A percentile compares a stretch with the other conserved stretches of the same genome.
These are phyloP conservation scores for Oscarella lobularis DNA, from an alignment of 37 sponge, comb jelly and placozoan genomes.

Conservation along the genomic window DNA sequence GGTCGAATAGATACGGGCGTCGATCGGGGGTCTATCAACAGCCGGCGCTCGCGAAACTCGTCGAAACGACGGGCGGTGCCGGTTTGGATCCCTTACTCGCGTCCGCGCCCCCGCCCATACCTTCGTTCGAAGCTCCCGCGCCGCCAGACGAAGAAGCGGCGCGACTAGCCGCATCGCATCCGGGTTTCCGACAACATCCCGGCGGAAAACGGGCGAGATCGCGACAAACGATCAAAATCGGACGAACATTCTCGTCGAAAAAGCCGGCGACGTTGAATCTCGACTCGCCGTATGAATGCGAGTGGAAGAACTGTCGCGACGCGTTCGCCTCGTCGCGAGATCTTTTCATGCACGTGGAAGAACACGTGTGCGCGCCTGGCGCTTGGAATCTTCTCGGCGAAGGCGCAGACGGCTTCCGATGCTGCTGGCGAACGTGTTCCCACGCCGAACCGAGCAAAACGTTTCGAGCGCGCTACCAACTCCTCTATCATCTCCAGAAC, in stretches of 20 bases:
- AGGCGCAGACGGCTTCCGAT: neutral
- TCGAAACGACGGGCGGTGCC: neutral
- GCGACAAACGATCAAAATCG: neutral
- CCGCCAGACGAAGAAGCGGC: neutral
- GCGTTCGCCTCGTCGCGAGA: slow-evolving; percentile 13
- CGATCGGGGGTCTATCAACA: neutral
- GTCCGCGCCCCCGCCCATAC: neutral
- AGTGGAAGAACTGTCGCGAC: slow-evolving; percentile 15
- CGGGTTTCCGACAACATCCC: too few relatives aligned
- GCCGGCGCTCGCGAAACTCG: neutral
- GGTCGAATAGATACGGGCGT: neutral
- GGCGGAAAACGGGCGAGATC: neutral
- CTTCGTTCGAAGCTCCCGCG: neutral
- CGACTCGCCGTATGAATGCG: slow-evolving; percentile 5
- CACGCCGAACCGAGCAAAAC: neutral
- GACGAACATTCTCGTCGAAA: neutral
- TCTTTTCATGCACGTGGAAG: slow-evolving; percentile 20
- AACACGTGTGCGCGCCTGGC: neutral
- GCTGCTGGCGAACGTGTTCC: neutral
- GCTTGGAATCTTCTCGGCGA: neutral
- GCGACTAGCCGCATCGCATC: neutral
- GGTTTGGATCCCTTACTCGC: neutral
- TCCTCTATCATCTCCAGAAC: slow-evolving; percentile 25
- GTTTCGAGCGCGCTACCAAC: slow-evolving; percentile 31
- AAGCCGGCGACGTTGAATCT: neutral